Conservation (phyloP, 2,113 vertebrate species). For the Aleadryas rufinucha region DNA sequence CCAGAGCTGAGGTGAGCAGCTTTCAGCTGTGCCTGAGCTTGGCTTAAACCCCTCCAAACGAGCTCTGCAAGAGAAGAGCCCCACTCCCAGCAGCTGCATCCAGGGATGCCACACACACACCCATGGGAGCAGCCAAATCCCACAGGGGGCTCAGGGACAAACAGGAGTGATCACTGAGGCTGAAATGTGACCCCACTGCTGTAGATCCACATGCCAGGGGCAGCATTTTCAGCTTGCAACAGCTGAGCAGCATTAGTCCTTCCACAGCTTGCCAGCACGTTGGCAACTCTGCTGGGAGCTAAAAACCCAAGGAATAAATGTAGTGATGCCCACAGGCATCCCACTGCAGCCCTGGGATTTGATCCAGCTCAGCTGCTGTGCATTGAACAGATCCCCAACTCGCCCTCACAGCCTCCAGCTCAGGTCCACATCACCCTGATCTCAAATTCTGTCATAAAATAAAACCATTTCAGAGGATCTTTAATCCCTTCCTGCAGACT, state of each 20-base stretch:
- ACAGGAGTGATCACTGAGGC: fast-evolving
- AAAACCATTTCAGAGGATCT: background rate
- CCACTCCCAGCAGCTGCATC: fast-evolving
- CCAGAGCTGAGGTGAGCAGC: too few relatives aligned
- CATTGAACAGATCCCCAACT: background rate
- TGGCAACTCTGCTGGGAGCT: background rate
- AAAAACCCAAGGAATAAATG: background rate
- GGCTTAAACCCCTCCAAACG: background rate
- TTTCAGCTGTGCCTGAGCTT: background rate
- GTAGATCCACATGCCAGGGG: background rate
- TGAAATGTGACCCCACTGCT: background rate
- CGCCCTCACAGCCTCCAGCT: background rate
- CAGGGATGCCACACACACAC: background rate
- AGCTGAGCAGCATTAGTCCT: background rate
- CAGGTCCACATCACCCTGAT: fast-evolving
- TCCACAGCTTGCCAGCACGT: background rate
- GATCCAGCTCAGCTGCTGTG: background rate
- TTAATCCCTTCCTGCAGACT: background rate
- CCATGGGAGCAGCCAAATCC: background rate
- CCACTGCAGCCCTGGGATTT: background rate
- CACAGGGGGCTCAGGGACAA: background rate
- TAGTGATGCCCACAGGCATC: background rate
- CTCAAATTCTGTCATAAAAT: background rate
- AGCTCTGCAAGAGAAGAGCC: fast-evolving
- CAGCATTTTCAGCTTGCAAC: background rate